Evolutionary conservation across 2,888 invertebrate genomes (phyloP).

Genomic region (Nemoura dubitans): DNA sequence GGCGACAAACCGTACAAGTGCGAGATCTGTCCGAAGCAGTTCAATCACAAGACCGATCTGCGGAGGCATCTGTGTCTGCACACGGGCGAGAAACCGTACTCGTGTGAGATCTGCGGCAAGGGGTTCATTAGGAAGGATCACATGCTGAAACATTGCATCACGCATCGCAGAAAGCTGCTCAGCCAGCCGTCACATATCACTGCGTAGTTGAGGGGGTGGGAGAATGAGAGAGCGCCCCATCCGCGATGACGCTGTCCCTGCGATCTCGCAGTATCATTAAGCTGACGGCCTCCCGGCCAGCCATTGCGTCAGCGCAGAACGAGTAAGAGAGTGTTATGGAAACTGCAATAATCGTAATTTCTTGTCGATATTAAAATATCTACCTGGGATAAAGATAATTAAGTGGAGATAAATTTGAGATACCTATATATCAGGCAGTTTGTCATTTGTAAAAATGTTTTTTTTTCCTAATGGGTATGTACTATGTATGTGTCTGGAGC

Average conservation of each 20-base stretch:
- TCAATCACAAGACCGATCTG: constrained; percentile 90
- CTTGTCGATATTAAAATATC: neutral
- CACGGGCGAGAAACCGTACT: constrained; percentile 84
- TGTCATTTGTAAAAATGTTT: neutral
- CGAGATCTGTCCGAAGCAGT: constrained; percentile 84
- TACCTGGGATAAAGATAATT: neutral
- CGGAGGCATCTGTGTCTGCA: constrained; percentile 87
- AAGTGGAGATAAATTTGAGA: neutral
- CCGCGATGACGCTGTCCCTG: too few species aligned
- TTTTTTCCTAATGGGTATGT: neutral
- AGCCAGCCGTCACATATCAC: constrained; percentile 54
- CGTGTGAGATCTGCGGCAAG: constrained; percentile 83
- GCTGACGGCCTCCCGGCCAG: too few species aligned
- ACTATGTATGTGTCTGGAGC: constrained; percentile 7
- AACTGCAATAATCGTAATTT: constrained; percentile 12
- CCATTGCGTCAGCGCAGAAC: neutral
- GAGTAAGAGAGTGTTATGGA: neutral
- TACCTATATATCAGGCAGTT: neutral
- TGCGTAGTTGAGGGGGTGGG: constrained; percentile 35
- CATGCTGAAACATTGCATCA: constrained; percentile 87
- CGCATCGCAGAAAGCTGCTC: constrained; percentile 72
- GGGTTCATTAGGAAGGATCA: constrained; percentile 92
- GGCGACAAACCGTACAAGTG: constrained; percentile 89
- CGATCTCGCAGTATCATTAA: too few species aligned
- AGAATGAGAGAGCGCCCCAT: neutral